These are phyloP conservation scores for Synanthedon tipuliformis DNA, from an alignment of 2,888 invertebrate genomes.

Conservation along the genomic window DNA sequence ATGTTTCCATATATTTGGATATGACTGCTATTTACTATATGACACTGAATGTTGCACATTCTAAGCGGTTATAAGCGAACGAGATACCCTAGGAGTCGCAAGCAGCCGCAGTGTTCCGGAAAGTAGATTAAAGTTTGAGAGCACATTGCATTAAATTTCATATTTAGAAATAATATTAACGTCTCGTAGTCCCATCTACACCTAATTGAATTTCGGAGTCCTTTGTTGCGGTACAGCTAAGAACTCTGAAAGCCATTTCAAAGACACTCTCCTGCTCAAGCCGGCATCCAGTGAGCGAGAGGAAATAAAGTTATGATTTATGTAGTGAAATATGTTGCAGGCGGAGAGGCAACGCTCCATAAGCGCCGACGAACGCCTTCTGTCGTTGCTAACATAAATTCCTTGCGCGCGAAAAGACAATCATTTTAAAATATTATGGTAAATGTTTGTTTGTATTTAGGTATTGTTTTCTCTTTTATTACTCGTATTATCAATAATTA, in stretches of 20 bases:
- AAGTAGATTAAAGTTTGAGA: conserved; percentile 1
- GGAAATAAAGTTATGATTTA: conserved; percentile 70
- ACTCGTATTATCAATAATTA: no score
- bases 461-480: no score
- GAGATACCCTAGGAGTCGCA: not conserved
- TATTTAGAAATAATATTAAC: conserved; percentile 41
- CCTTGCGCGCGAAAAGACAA: not conserved
- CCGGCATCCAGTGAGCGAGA: conserved; percentile 48
- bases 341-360: conserved; percentile 29
- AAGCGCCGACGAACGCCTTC: conserved; percentile 31
- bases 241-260: conserved; percentile 60
- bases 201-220: conserved; percentile 59
- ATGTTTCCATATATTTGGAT: no score
- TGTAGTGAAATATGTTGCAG: conserved; percentile 62
- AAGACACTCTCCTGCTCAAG: conserved; percentile 50
- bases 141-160: conserved; percentile 22
- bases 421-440: not conserved
- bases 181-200: conserved; percentile 31
- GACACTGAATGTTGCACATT: no score
- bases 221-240: conserved; percentile 54
- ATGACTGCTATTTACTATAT: no score
- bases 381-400: conserved; percentile 46
- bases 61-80: not conserved
- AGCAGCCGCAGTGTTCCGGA: not conserved
- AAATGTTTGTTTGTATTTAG: not conserved